Evolutionary conservation across 1,140 invertebrate genomes (phyloP).

Genomic region (Hirudo medicinalis): DNA sequence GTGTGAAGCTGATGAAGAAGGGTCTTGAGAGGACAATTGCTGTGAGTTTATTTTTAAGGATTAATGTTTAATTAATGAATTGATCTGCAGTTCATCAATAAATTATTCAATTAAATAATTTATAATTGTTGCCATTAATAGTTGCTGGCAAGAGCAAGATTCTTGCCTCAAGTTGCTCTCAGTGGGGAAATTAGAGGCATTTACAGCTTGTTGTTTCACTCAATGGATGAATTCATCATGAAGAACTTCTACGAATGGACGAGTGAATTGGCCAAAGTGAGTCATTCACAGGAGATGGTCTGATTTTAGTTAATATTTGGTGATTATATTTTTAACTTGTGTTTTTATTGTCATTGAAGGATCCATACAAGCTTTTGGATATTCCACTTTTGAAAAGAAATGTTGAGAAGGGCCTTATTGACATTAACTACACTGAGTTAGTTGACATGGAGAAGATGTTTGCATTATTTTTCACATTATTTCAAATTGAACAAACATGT

Average conservation of each 20-base stretch:
- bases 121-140: conserved; percentile 27
- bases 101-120: conserved; percentile 5
- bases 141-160: conserved; percentile 54
- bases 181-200: conserved; percentile 56
- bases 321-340: not conserved
- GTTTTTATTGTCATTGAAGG: conserved; percentile 28
- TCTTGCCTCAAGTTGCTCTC: conserved; percentile 55
- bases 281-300: not conserved
- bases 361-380: conserved; percentile 52
- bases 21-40: conserved; percentile 49
- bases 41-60: conserved; percentile 26
- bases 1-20: conserved; percentile 50
- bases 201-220: conserved; percentile 50
- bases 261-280: not conserved
- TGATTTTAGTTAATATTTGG: too few species aligned
- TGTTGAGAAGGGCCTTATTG: conserved; percentile 51
- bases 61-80: not conserved
- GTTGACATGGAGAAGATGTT: not conserved
- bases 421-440: conserved; percentile 65
- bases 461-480: too few species aligned
- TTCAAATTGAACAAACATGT: too few species aligned
- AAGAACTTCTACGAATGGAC: conserved; percentile 54
- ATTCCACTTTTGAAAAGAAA: conserved; percentile 57
- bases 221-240: conserved; percentile 52
- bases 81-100: not conserved